Evolutionary conservation across 1,140 invertebrate species (phyloP), one percentile per base, ranked within the genome.

Genomic region (Eumeta japonica): DNA sequence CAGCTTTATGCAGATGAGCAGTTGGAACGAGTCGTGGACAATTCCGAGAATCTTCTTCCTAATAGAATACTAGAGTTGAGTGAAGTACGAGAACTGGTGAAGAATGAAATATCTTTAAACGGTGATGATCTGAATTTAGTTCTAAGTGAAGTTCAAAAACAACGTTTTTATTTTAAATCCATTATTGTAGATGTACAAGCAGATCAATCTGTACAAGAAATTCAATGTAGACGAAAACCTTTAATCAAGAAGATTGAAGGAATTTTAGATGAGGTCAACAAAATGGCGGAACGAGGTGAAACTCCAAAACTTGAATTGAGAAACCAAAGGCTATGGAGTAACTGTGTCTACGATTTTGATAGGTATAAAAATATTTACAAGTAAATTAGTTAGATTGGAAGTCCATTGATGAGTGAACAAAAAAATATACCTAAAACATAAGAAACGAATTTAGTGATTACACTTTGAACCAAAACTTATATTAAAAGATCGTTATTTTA

Each of bases 311-410:
- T 73, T 10, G 37, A 55, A 13, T 50, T 73, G 13, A 58, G 68
- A 34, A 73, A 73, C 35, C 68, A 71, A 39, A 52, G 49, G 28
- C 44, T 75, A 15, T 77, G 74, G 74, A 75, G 58, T 30, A 77
- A 77, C 47, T 75, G 72, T 39, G 52, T 75, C 32, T 77, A 74
- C 37, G 65, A 74, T 50, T 46, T 64, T 33, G 66, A 77, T 39
- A 55, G 62, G 74, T 76, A 49, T 30, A 11, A 4, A 13, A 10
- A 14, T 14, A 10, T 30, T 30, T 11, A 30, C 28, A 30, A 30
- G n/a, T 13, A 7, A 37, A 14, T 27, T 1, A 30, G 5, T 30
- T 10, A n/a, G n/a, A n/a, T n/a, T n/a, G n/a, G n/a, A n/a, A n/a
- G n/a, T n/a, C n/a, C n/a, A n/a, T n/a, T n/a, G n/a, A n/a, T n/a